Conservation (phyloP, 2,797 vertebrate species). For the Notolepis coatsorum region DNA sequence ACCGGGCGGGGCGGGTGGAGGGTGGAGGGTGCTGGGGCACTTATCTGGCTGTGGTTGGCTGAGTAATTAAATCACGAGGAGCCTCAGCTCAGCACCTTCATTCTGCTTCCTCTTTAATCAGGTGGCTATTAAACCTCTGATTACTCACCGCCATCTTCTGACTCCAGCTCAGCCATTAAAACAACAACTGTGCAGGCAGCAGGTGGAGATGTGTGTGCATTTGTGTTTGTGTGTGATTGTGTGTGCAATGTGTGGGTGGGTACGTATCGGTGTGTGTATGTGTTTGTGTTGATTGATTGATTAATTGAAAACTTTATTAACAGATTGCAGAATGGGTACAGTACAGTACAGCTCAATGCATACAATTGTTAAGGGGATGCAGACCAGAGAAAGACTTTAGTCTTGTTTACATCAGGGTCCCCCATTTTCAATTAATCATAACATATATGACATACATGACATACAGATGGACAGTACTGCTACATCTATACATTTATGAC, state of each 20-base stretch:
- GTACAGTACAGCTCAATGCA: too few species aligned
- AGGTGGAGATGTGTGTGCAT: too few species aligned
- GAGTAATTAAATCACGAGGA: conserved; percentile 79
- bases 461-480: too few species aligned
- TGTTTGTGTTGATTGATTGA: conserved; percentile 14
- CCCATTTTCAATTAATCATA: too few species aligned
- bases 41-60: conserved; percentile 71
- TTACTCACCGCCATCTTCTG: conserved; percentile 66
- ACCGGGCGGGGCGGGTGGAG: conserved; percentile 38
- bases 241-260: background rate
- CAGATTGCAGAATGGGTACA: too few species aligned
- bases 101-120: conserved; percentile 80
- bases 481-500: too few species aligned
- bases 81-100: conserved; percentile 62
- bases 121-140: conserved; percentile 78
- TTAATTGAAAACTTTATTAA: too few species aligned
- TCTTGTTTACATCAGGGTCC: too few species aligned
- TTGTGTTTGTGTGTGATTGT: conserved; percentile 21
- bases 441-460: too few species aligned
- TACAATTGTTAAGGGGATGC: too few species aligned
- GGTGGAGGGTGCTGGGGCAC: conserved; percentile 48
- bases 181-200: conserved; percentile 50
- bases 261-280: background rate
- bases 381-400: too few species aligned
- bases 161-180: conserved; percentile 65